Evolutionary conservation across 2,888 invertebrate species (phyloP), one percentile per base, ranked within the genome.

Genomic region (Hoplodrina blanda): DNA sequence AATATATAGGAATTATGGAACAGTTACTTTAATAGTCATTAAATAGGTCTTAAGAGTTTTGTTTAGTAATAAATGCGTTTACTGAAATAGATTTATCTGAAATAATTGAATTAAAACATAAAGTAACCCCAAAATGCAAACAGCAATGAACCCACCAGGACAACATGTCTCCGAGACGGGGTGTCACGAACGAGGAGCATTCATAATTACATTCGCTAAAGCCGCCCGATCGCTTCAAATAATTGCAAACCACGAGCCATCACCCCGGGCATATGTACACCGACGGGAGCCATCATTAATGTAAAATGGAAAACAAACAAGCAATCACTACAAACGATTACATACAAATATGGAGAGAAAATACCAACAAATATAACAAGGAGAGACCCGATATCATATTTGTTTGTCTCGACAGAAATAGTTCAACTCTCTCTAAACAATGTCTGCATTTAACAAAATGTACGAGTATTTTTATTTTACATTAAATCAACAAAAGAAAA

Each of bases 251-350:
- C 53, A 33, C 49, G 37, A 64, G 50, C 49, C 67, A 76, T 53
- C 52, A 55, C 46, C 59, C 71, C 56, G 20, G 4, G 49, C 33
- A 10, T 62, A 44, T 71, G 53, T 78, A 41, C 4, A 37, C 46
- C 15, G 10, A 19, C 25, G 30, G 46, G 46, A 56, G 33, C 19
- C 44, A 73, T 62, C 61, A 62, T 79, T 49, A 33, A 20, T 37
- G 33, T 50, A 37, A 53, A 79, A 79, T 76, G 50, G 54, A 80
- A 80, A 8, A 57, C 63, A 77, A 76, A 64, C 76, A 77, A 64
- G 44, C 61, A 75, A 54, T 62, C 63, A 66, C 20, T 44, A 49
- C 50, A 50, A 53, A 76, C 50, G 17, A 30, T 54, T 8, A 30
- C 53, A 60, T 37, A 55, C 46, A 74, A 74, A 76, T 69, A 57